Evolutionary conservation across 2,113 vertebrate genomes (phyloP), one percentile per base, ranked within the genome.

Genomic region (Larimichthys crocea): DNA sequence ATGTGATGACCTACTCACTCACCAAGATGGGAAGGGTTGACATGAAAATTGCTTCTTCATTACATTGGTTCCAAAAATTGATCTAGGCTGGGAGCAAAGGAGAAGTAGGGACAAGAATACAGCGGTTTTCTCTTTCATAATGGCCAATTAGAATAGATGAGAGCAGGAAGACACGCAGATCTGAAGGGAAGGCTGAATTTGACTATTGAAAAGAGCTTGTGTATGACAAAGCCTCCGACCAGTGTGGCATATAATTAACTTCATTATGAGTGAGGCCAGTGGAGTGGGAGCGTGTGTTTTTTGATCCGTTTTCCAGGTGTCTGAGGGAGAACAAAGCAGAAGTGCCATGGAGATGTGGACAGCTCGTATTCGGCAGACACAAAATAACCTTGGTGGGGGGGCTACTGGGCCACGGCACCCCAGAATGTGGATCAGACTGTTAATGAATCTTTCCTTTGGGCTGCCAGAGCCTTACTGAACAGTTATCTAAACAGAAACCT

Each of bases 231-330:
- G 91, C 75, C 89, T 79, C 71, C 26, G n/a, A 78, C 84, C 89
- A 61, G 79, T 84, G 87, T 81, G 74, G 76, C 87, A 78, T 88
- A 90, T 91, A 88, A 94, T 94, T 91, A 93, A 93, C 78, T 82
- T 90, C 89, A 93, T 94, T 93, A 91, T 87, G 76, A 85, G 79
- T 40, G 74, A 84, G 88, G 90, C 62, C 22, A 11, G 71, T 83
- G 84, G 65, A 86, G 87, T 70, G 76, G 78, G 75, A 79, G 81
- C 22, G 65, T 15, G 68, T 44, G 69, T 80, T 87, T 86, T 91
- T 93, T 92, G 92, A 94, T 92, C 84, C 56, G 81, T 83, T 88
- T 84, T 83, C 69, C 83, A 86, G 84, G 81, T 82, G 83, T 86
- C 87, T 90, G 88, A 90, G 84, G 84, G 69, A 40, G 81, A 91